Conservation (phyloP, 23 tunicate genomes). For the Clavelina lepadiformis region DNA sequence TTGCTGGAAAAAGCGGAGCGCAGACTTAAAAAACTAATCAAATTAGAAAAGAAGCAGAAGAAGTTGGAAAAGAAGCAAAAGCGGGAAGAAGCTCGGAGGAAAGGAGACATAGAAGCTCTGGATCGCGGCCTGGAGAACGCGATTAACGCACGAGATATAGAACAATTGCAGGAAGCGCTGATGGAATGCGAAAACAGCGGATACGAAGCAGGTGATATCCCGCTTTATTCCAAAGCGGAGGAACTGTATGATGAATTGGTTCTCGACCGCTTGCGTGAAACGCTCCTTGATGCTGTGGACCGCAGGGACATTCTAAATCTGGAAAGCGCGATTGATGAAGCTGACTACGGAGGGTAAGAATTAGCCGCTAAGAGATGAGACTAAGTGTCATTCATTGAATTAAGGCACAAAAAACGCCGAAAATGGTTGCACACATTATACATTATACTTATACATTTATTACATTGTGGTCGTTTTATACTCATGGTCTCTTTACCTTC, state of each 20-base stretch:
- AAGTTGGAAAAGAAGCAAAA: slow-evolving; percentile 32
- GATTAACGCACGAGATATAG: slow-evolving; percentile 36
- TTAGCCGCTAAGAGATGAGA: too few relatives aligned
- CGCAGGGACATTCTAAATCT: slow-evolving; percentile 44
- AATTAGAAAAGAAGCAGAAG: slow-evolving; percentile 33
- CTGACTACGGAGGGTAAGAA: slow-evolving; percentile 72
- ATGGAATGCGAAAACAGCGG: slow-evolving; percentile 66
- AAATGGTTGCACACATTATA: too few relatives aligned
- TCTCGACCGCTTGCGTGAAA: slow-evolving; percentile 18
- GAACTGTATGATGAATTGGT: slow-evolving; percentile 53
- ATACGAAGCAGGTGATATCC: slow-evolving; percentile 56
- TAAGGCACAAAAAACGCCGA: too few relatives aligned
- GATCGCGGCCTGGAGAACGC: slow-evolving; percentile 28
- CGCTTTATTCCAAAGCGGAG: slow-evolving; percentile 50
- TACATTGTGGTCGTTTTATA: too few relatives aligned
- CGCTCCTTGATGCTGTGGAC: slow-evolving; percentile 41
- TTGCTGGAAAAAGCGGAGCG: slow-evolving; percentile 53
- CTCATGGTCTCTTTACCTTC: too few relatives aligned
- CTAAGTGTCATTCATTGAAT: too few relatives aligned
- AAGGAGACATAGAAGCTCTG: slow-evolving; percentile 44
- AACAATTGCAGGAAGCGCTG: slow-evolving; percentile 56
- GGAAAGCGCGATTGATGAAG: slow-evolving; percentile 55
- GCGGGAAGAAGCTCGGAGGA: slow-evolving; percentile 21
- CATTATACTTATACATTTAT: too few relatives aligned
- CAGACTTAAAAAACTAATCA: slow-evolving; percentile 39